Base-by-base conservation (phyloP, 1,140 invertebrate genomes). In the Lithobius niger region DNA sequence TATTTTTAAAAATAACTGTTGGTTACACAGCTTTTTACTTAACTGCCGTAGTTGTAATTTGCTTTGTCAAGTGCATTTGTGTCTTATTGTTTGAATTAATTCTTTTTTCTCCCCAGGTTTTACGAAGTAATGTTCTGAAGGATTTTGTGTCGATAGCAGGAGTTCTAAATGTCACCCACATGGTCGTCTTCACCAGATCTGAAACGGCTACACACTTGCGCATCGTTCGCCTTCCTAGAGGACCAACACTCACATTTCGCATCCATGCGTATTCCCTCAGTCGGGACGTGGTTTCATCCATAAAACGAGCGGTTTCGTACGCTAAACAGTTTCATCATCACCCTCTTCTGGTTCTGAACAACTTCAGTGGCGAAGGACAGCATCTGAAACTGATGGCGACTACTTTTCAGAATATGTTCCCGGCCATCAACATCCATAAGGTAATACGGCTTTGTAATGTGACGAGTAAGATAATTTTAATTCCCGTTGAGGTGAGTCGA, bases 371-470 rank as follows among this genome's bases (percentile, higher is more conserved):
- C 0, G 85, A 88, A 69, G 84, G 83, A 42, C 79, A 84, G 70
- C 87, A 97, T 59, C 72, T 94, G 56, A 92, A 96, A 64, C 70
- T 99, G 1, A 91, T 97, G 80, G 80, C 91, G 10, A 84, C 87
- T 3, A 95, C 89, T 75, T 96, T 97, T 67, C 93, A 97, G 75
- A 97, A 97, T 67, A 94, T 98, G 90, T 97, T 98, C 70, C 96
- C 95, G 0, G 84, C 88, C 0, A 92, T 98, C 47, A 97, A 97
- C 73, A 78, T 98, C 52, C 87, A 87, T 26, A 90, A 76, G 63
- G 83, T 75, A 79, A 66, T n/a, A n/a, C n/a, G n/a, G n/a, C n/a
- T n/a, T n/a, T n/a, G n/a, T n/a, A n/a, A n/a, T n/a, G n/a, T n/a
- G n/a, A n/a, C n/a, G n/a, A n/a, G n/a, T n/a, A n/a, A n/a, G n/a